A percentile compares a stretch with the other conserved stretches of the same genome.
Conservation (phyloP, 2,888 invertebrate species). For the Andrena haemorrhoa region DNA sequence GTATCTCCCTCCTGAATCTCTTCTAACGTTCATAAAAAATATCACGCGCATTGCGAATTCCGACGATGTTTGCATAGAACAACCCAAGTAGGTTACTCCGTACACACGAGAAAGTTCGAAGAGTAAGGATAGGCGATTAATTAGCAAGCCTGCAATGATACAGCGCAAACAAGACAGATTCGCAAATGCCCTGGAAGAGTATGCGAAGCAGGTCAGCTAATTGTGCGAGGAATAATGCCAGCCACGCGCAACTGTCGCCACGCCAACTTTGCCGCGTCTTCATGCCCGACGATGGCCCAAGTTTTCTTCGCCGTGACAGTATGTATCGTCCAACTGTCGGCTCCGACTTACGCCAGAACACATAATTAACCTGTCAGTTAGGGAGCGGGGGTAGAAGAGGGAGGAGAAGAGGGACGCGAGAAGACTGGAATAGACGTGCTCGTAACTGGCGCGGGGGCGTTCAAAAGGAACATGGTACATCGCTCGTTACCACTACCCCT, state of each 20-base stretch:
- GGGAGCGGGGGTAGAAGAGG: slow-evolving; percentile 36
- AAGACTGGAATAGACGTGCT: neutral
- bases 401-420: neutral
- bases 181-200: neutral
- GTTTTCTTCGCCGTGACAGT: slow-evolving; percentile 46
- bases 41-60: too few species aligned
- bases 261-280: slow-evolving; percentile 29
- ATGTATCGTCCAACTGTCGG: slow-evolving; percentile 47
- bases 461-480: slow-evolving; percentile 20
- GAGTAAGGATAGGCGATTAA: neutral
- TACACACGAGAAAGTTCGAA: too few species aligned
- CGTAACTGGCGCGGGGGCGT: neutral
- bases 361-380: slow-evolving; percentile 76
- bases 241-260: slow-evolving; percentile 39
- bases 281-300: slow-evolving; percentile 24
- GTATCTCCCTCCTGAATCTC: too few species aligned
- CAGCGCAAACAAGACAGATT: neutral
- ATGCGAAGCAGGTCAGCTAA: slow-evolving; percentile 4
- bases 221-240: slow-evolving; percentile 45
- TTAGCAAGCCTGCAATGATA: neutral
- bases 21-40: too few species aligned
- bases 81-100: too few species aligned
- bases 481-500: slow-evolving; percentile 30
- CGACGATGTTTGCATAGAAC: too few species aligned
- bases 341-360: slow-evolving; percentile 55